Base-by-base conservation (phyloP, 53 echinoderm and acorn worm genomes). In the Crossaster papposus region DNA sequence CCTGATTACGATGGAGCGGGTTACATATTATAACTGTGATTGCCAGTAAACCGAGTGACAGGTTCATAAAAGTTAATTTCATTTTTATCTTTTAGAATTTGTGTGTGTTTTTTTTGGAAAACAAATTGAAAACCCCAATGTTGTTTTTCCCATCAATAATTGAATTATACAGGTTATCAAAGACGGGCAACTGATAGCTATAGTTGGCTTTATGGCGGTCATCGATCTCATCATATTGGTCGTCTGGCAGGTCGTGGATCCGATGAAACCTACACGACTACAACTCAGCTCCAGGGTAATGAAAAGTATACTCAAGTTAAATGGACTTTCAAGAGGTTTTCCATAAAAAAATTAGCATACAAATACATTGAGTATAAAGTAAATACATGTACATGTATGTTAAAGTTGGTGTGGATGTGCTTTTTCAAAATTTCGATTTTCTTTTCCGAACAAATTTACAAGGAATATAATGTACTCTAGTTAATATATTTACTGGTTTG, bases 181-280 rank as follows among this genome's bases (percentile, higher is more conserved):
- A 83, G 98, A 98, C 44, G 81, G 91, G 15, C 95, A 98, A 89
- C 55, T 98, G 36, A 94, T 96, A 65, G 93, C 93, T 38, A 94
- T 98, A 10, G 98, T 98, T 23, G 94, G 93, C 33, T 92, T 98
- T 20, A 89, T 98, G 82, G 83, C 93, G 30, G 84, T 98, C 12
- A 82, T 98, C 14, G 98, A 98, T 52, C 78, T 96, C 12, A 90
- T 96, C 28, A 85, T 98, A 31, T 88, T 98, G 37, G 86, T 96
- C 53, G 85, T 94, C 24, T 98, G 98, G 98, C 93, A 98, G 74
- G 77, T 96, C 29, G 78, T 93, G 14, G 98, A 98, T 58, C 95
- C 98, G 6, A 91, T 98, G 78, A 81, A 92, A 22, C 92, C 92
- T 17, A 51, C 35, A 1, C 65, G 82, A 65, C 62, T 88, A 17